These are phyloP conservation scores for Plebejus melissa DNA, from an alignment of 2,888 invertebrate species.

Conservation along the genomic window DNA sequence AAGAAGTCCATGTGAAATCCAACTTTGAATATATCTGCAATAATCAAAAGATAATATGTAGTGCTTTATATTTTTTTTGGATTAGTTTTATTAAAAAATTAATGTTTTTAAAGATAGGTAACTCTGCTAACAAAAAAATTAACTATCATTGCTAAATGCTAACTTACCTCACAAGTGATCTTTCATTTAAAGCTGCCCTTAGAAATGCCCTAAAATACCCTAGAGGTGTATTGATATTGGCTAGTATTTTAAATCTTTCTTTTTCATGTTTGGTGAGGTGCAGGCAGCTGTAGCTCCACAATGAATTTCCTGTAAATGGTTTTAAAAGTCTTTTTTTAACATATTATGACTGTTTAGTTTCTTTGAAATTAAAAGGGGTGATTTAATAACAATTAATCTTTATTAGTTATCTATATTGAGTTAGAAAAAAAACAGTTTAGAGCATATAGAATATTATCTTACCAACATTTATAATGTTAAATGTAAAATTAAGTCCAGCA, in stretches of 20 bases:
- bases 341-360: neutral
- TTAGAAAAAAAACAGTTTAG: neutral
- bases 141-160: neutral
- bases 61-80: neutral
- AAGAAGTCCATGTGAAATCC: conserved; percentile 83
- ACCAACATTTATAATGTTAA: conserved; percentile 74
- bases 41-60: neutral
- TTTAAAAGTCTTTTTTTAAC: neutral
- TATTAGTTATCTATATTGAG: neutral
- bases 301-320: conserved; percentile 68
- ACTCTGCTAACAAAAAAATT: neutral
- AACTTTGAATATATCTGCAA: conserved; percentile 83
- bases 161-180: conserved; percentile 85
- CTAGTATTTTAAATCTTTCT: conserved; percentile 86
- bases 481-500: conserved; percentile 71
- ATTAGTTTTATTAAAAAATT: neutral
- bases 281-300: conserved; percentile 88
- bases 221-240: conserved; percentile 75
- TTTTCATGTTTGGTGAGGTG: conserved; percentile 93
- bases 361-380: neutral
- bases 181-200: conserved; percentile 93
- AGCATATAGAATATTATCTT: conserved; percentile 42
- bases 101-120: neutral
- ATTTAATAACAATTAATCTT: neutral
- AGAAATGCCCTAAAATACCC: conserved; percentile 94